phyloP scores from a whole-genome alignment of 2,888 invertebrate genomes.

The Oscheius sp. region DNA sequence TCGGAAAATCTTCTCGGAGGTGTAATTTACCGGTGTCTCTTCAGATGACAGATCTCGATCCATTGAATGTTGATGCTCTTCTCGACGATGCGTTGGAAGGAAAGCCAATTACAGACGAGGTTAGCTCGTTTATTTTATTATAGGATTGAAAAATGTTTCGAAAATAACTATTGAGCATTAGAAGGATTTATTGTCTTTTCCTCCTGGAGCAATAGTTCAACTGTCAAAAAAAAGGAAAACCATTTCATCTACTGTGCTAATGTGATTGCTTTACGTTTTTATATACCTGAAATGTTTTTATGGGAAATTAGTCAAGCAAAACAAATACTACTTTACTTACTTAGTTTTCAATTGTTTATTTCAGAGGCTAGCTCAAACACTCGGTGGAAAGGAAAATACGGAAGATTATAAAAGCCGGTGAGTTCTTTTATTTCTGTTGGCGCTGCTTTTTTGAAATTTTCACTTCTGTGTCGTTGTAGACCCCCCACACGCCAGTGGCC shows the following conservation, averaged over 20 bases:
- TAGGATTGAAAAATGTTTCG: background rate
- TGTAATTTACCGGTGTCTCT: too few relatives aligned
- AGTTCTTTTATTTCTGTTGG: background rate
- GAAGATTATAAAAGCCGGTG: constrained; percentile 17
- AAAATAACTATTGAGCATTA: too few relatives aligned
- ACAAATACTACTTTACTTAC: too few relatives aligned
- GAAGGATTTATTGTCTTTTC: too few relatives aligned
- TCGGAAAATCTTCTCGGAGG: too few relatives aligned
- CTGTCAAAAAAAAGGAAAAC: too few relatives aligned
- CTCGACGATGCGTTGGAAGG: constrained; percentile 27
- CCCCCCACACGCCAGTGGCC: background rate
- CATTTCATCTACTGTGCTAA: too few relatives aligned
- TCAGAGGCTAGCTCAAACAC: constrained; percentile 10
- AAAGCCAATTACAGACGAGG: constrained; percentile 17
- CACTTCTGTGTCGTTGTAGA: constrained; percentile 29
- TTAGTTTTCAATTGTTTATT: too few relatives aligned
- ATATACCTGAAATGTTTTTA: too few relatives aligned
- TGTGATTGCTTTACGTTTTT: too few relatives aligned
- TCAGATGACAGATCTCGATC: constrained; percentile 8
- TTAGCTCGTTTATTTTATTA: background rate
- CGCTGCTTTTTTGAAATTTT: background rate
- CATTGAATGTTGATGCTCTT: constrained; percentile 26
- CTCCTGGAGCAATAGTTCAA: too few relatives aligned
- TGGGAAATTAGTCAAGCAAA: too few relatives aligned
- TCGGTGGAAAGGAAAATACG: constrained; percentile 7